phyloP scores from a whole-genome alignment of 1,140 invertebrate genomes.

The Eciton burchellii region DNA sequence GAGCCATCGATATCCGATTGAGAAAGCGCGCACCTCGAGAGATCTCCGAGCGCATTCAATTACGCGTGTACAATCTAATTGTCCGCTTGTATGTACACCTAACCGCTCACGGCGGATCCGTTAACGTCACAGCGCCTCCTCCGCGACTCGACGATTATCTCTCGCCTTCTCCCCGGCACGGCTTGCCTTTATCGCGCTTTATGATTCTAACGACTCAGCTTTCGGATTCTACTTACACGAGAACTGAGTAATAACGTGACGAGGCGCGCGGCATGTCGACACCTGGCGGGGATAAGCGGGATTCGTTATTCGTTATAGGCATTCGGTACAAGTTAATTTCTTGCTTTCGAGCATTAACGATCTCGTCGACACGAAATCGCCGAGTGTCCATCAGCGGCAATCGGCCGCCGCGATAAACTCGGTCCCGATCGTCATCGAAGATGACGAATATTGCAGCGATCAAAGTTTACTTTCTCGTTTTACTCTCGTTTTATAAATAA shows the following conservation, averaged over 20 bases:
- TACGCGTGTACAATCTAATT: conserved; percentile 37
- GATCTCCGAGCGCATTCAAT: conserved; percentile 22
- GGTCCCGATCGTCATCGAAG: too few species aligned
- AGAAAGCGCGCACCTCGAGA: conserved; percentile 28
- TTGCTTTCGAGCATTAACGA: too few species aligned
- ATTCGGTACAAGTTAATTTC: too few species aligned
- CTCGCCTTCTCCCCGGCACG: not conserved
- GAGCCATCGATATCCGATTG: conserved; percentile 48
- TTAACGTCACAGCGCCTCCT: not conserved
- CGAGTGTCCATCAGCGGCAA: too few species aligned
- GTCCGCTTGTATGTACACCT: not conserved
- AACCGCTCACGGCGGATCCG: not conserved
- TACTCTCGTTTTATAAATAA: too few species aligned
- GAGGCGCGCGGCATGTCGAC: not conserved
- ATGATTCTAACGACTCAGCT: too few species aligned
- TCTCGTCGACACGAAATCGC: too few species aligned
- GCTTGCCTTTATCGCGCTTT: too few species aligned
- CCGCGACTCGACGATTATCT: not conserved
- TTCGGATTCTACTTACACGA: not conserved
- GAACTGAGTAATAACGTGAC: not conserved
- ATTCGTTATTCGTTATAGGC: too few species aligned
- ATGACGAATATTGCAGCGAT: too few species aligned
- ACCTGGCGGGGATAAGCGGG: not conserved
- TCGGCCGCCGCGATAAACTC: too few species aligned
- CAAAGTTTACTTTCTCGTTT: too few species aligned